Base-by-base conservation (phyloP, 2,888 invertebrate species). In the Tetragonula carbonaria region DNA sequence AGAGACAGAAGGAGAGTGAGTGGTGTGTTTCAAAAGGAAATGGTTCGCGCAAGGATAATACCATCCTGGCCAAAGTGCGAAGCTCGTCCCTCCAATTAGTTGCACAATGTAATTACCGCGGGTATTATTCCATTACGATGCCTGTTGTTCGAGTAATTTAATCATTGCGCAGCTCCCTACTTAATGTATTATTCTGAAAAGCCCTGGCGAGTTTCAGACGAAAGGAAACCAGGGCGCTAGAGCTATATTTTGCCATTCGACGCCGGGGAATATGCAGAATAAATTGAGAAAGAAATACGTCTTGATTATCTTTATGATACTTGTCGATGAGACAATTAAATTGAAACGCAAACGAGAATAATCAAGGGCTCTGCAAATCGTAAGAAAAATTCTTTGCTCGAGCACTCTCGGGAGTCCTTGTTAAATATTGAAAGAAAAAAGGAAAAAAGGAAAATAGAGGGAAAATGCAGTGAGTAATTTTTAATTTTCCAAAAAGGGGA, bases 131-230 rank as follows among this genome's bases (percentile, higher is more conserved):
- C 74, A 83, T 78, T 80, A 75, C 67, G 72, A 83, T 80, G 82
- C 72, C 81, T 83, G 82, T 76, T 81, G 81, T 83, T 81, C 82
- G 72, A 71, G 76, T 81, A 83, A 83, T 83, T 83, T 83, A 75
- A 82, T 82, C 81, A 82, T 81, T 67, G 82, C 53, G 71, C 66
- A 45, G 55, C 71, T 81, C 66, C 70, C 71, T 51, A 33, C 23
- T 66, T 82, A 72, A 75, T 81, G 75, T 75, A 82, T 80, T 82
- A 74, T 71, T 66, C 75, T 53, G 65, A 59, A 75, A 75, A 72
- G 45, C 51, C n/a, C 16, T 18, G 33, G 55, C 18, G 45, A 62
- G 45, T 45, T 45, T 45, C 75, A 53, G 16, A 16, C 28, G 45
- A 75, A 21, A 72, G 59, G 23, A 55, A 63, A 50, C 8, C 6